Evolutionary conservation across 2,113 vertebrate species (phyloP).

Genomic region (Euleptes europaea): DNA sequence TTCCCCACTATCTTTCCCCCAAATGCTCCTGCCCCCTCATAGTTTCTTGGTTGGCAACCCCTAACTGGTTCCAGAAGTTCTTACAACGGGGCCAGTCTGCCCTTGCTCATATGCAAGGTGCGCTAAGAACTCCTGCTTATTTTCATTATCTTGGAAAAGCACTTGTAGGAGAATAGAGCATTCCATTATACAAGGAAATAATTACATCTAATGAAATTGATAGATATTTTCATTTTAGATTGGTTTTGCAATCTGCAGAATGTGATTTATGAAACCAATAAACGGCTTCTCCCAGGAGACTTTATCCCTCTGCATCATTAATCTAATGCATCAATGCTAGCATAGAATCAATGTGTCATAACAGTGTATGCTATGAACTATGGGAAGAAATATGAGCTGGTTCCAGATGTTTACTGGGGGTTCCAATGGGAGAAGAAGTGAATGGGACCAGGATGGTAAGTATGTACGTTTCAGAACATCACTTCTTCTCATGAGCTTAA

Average conservation of each 20-base stretch:
- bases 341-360: conserved; percentile 23
- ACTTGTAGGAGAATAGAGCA: not conserved
- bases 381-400: conserved; percentile 1
- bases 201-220: conserved; percentile 10
- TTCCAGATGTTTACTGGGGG: not conserved
- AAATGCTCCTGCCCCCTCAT: too few species aligned
- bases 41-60: too few species aligned
- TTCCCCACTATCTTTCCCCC: too few species aligned
- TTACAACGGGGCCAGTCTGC: not conserved
- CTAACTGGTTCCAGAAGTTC: not conserved
- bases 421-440: not conserved
- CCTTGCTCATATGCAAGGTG: not conserved
- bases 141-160: not conserved
- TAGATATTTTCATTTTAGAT: conserved; percentile 21
- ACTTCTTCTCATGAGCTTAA: not conserved
- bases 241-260: conserved; percentile 8
- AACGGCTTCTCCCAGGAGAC: conserved; percentile 25
- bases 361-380: conserved; percentile 1
- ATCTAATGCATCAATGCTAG: conserved; percentile 33
- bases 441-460: not conserved
- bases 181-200: conserved; percentile 20
- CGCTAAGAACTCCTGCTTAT: not conserved
- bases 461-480: not conserved
- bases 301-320: conserved; percentile 38
- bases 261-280: conserved; percentile 55